Evolutionary conservation across 2,113 vertebrate species (phyloP), one percentile per base, ranked within the genome.

Genomic region (Syngnathoides biaculeatus): DNA sequence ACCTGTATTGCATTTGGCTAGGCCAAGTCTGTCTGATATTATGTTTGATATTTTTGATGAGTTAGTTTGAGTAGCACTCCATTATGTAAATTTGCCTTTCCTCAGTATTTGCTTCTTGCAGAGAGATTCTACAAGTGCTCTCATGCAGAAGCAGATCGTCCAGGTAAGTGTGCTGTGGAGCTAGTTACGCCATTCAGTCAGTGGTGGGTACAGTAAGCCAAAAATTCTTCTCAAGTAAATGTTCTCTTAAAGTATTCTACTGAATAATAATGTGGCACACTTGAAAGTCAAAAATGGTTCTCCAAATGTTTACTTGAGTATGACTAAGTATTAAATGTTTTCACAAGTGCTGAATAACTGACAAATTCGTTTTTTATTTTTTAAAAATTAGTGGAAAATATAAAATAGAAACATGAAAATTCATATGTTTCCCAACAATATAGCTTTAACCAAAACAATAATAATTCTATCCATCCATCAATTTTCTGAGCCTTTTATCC

Each of bases 51-150:
- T 70, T 72, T 83, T 75, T 62, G 52, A 72, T 81, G 78, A 78
- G 77, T 80, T 73, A 67, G 65, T 69, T 64, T 53, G 40, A 83
- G 58, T 30, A 15, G 48, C 69, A 76, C 71, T 75, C 26, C 24
- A 50, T 42, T 75, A 78, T 83, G 81, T 86, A 78, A 79, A 79
- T 87, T n/a, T 67, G 38, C 55, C 71, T 67, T 68, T 75, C 79
- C 77, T 48, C 65, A 69, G 67, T 52, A 64, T 56, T 69, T 60
- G 64, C 74, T 65, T 81, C 39, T 69, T 68, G 65, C 68, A 76
- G 77, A 87, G 74, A 27, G 65, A 71, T 71, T 71, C 72, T 72
- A 66, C 67, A 67, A 71, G 61, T 47, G 43, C 39, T 65, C 64
- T 71, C 55, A 17, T 59, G 24, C 71, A 35, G 71, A 66, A 12